Evolutionary conservation across 2,888 invertebrate species (phyloP).

Genomic region (Xylophagus ater): DNA sequence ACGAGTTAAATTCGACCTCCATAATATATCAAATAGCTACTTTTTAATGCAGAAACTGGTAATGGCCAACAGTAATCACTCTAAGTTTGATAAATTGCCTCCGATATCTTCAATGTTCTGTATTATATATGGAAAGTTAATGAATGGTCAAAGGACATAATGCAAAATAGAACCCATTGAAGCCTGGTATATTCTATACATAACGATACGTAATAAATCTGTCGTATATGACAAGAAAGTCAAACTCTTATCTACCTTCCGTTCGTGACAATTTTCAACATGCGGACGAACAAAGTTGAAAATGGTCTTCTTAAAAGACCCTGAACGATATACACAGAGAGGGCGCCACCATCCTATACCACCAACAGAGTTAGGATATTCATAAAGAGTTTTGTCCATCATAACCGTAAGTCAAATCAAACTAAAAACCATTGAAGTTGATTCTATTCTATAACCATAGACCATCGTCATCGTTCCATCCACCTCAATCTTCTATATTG

Average conservation of each 20-base stretch:
- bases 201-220: conserved; percentile 17
- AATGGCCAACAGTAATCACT: conserved; percentile 18
- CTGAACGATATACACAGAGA: conserved; percentile 3
- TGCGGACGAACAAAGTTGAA: conserved; percentile 20
- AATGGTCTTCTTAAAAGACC: conserved; percentile 17
- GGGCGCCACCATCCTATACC: not conserved
- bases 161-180: too few relatives aligned
- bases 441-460: conserved; percentile 1
- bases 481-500: not conserved
- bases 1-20: too few relatives aligned
- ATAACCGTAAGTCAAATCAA: too few relatives aligned
- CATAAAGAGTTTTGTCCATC: too few relatives aligned
- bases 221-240: conserved; percentile 39
- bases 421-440: not conserved
- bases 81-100: conserved; percentile 18
- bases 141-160: conserved; percentile 15
- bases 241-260: conserved; percentile 40
- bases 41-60: conserved; percentile 17
- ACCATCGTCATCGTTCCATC: not conserved
- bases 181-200: too few relatives aligned
- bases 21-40: conserved; percentile 16
- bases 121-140: conserved; percentile 12
- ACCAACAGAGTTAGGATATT: too few relatives aligned
- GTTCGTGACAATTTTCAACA: conserved; percentile 40
- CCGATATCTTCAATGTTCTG: too few relatives aligned